Evolutionary conservation across 2,797 vertebrate genomes (phyloP).

Genomic region (Australoheros facetus): DNA sequence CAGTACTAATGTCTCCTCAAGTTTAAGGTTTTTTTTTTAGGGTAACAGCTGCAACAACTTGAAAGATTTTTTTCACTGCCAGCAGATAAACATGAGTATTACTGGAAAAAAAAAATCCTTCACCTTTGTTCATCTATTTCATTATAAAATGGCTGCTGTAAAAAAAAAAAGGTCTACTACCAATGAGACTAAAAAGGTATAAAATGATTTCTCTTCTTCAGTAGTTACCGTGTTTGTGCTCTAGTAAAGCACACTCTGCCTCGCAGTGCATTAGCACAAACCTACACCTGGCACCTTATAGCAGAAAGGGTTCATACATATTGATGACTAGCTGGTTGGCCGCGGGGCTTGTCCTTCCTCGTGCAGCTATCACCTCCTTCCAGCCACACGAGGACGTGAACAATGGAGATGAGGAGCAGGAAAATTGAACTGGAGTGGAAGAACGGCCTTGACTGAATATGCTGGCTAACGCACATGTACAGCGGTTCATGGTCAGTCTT

Average conservation of each 20-base stretch:
- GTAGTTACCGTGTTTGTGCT: background rate
- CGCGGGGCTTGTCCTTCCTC: constrained; percentile 42
- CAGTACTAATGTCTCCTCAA: too few species aligned
- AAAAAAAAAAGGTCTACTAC: too few species aligned
- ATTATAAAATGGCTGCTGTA: background rate
- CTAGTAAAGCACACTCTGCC: background rate
- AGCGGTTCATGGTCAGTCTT: background rate
- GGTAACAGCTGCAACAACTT: background rate
- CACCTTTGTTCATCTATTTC: background rate
- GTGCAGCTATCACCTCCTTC: constrained; percentile 18
- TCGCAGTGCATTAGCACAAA: constrained; percentile 27
- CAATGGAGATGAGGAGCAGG: constrained; percentile 23
- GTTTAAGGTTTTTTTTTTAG: background rate
- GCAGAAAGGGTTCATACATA: constrained; percentile 60
- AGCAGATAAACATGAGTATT: background rate
- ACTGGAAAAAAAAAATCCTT: too few species aligned
- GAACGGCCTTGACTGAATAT: constrained; percentile 20
- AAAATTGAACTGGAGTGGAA: background rate
- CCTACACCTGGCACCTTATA: constrained; percentile 40
- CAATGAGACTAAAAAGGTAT: background rate
- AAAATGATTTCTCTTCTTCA: background rate
- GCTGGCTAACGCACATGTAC: constrained; percentile 15
- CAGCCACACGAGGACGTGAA: constrained; percentile 25
- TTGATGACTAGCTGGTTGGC: constrained; percentile 60
- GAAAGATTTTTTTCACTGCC: background rate